A percentile compares a stretch with the other conserved stretches of the same genome.
phyloP scores from a whole-genome alignment of 2,797 vertebrate species.

The Enteromius fasciolatus region DNA sequence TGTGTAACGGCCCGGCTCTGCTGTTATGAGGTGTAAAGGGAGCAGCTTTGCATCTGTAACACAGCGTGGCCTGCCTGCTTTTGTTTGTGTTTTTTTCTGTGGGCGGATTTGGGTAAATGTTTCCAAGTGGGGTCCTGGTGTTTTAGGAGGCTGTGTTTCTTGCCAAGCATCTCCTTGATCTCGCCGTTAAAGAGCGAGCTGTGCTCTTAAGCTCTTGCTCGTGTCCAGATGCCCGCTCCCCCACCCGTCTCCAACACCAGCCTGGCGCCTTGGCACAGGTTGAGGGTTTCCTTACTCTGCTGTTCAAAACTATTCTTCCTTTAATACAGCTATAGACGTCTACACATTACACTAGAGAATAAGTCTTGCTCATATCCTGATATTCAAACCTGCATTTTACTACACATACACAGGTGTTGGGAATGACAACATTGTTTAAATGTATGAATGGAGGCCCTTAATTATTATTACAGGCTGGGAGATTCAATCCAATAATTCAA shows the following conservation, averaged over 20 bases:
- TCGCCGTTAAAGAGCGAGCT: constrained; percentile 52
- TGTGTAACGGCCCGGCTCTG: constrained; percentile 9
- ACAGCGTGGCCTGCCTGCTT: constrained; percentile 31
- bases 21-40: constrained; percentile 42
- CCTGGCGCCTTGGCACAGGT: constrained; percentile 52
- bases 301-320: constrained; percentile 35
- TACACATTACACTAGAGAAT: constrained; percentile 36
- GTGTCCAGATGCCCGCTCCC: constrained; percentile 47
- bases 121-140: constrained; percentile 58
- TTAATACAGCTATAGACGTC: constrained; percentile 34
- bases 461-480: background rate
- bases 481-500: too few species aligned
- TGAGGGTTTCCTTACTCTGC: constrained; percentile 53
- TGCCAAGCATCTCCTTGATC: constrained; percentile 62
- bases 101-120: constrained; percentile 47
- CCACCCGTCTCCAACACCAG: constrained; percentile 29
- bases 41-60: constrained; percentile 39
- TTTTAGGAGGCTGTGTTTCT: constrained; percentile 55
- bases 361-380: constrained; percentile 7
- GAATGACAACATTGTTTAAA: background rate
- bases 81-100: constrained; percentile 46
- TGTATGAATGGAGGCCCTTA: background rate
- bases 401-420: background rate
- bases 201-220: constrained; percentile 43
- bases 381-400: background rate